Base-by-base conservation (phyloP, 2,797 vertebrate species). In the Dryobates pubescens region DNA sequence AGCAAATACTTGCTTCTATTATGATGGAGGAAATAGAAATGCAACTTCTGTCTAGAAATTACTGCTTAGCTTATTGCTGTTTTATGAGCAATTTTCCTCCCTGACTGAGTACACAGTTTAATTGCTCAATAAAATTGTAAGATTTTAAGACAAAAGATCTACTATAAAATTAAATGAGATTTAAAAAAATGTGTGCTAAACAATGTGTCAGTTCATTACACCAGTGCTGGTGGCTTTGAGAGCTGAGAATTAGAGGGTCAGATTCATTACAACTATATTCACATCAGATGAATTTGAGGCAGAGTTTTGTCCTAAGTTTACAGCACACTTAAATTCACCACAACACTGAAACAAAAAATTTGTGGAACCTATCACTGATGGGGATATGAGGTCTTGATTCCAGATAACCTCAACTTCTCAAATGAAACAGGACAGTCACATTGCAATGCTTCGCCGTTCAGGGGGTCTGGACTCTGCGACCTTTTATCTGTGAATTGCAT, bases 131-230 rank as follows among this genome's bases (percentile, higher is more conserved):
- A 97, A 97, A 97, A 92, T 92, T 91, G 67, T 93, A 81, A 88
- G 56, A 51, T 86, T 95, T 94, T 93, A 92, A 89, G 82, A 92
- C 38, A 69, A 96, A 96, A 97, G 96, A 76, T 88, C 90, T 83
- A 49, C 91, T 80, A 96, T 97, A 96, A 98, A 97, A 96, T 94
- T 96, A 97, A 97, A 97, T 97, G 96, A 96, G 95, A 97, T 97
- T 95, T 92, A 6, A 94, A 97, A 43, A 97, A 96, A 97, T 92
- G 49, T 96, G 82, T 91, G 82, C 96, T 94, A 96, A 97, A 93
- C 90, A 95, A 88, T 95, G 68, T 95, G 84, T 87, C 88, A 95
- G 90, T 96, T 96, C 73, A 71, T 94, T 94, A 65, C 7, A 34
- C 54, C 49, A 67, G 45, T 75, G 83, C 89, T 92, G 74, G 78